Percentiles rank a stretch among this genome's conserved stretches.
phyloP scores from a whole-genome alignment of 1,140 invertebrate species.

The Plectus sambesii region DNA sequence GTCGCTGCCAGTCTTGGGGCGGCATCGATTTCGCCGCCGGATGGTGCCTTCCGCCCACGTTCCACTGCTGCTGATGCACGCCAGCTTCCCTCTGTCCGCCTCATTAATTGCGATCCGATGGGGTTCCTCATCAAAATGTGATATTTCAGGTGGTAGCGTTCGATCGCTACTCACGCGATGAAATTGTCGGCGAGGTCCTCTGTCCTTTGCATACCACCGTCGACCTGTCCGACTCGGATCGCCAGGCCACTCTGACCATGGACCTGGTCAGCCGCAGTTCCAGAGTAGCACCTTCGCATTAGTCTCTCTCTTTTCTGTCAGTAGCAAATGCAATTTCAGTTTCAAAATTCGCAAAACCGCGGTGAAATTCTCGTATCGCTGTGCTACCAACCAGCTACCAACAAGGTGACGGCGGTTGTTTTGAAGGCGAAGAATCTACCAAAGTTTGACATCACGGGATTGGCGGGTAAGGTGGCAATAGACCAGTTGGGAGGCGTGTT shows the following conservation, averaged over 20 bases:
- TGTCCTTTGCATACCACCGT: conserved; percentile 66
- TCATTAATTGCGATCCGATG: too few relatives aligned
- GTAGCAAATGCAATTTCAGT: neutral
- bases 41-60: too few relatives aligned
- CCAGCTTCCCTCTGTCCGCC: too few relatives aligned
- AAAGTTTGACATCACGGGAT: conserved; percentile 84
- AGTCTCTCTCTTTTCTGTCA: neutral
- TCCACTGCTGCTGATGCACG: too few relatives aligned
- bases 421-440: conserved; percentile 82
- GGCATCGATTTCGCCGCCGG: too few relatives aligned
- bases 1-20: too few relatives aligned
- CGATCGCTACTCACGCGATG: conserved; percentile 88
- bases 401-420: conserved; percentile 73
- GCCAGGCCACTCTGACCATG: conserved; percentile 51
- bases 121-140: too few relatives aligned
- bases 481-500: too few relatives aligned
- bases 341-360: conserved; percentile 59
- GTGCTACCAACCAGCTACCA: conserved; percentile 82
- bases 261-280: conserved; percentile 32
- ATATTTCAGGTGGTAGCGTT: conserved; percentile 63
- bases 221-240: conserved; percentile 65
- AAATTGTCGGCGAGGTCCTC: conserved; percentile 92
- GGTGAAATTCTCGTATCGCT: conserved; percentile 80
- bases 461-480: conserved; percentile 62
- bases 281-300: neutral